Conservation (phyloP, 2,113 vertebrate genomes). For the Anas platyrhynchos region DNA sequence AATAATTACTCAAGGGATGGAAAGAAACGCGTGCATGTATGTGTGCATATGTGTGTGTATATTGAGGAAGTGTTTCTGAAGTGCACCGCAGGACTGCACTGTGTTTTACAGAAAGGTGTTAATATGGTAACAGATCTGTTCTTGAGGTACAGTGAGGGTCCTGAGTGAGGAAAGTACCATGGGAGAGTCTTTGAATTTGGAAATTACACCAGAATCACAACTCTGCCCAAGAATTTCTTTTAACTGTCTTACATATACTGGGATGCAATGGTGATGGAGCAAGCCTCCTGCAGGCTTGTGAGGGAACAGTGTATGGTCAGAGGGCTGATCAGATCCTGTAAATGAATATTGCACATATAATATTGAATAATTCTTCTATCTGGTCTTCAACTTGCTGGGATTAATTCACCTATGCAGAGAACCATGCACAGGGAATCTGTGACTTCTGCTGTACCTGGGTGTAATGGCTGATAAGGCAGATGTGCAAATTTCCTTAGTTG, state of each 20-base stretch:
- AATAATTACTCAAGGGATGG: conserved; percentile 45
- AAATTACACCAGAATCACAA: neutral
- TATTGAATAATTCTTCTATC: neutral
- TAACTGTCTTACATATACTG: rapidly evolving
- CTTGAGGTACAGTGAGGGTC: neutral
- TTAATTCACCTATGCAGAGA: neutral
- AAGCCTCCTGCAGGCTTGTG: neutral
- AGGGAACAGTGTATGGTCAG: neutral
- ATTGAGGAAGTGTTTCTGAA: neutral
- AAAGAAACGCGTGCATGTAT: neutral
- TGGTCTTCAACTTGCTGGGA: neutral
- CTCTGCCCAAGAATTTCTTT: neutral
- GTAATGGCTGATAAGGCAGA: neutral
- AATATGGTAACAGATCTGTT: neutral
- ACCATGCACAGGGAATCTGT: neutral
- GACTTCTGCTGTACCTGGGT: neutral
- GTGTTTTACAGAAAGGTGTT: neutral
- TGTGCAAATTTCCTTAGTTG: neutral
- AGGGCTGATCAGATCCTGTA: neutral
- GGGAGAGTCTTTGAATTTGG: neutral
- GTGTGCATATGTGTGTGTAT: neutral
- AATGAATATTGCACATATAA: neutral
- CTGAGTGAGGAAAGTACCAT: neutral
- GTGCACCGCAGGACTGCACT: neutral
- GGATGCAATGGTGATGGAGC: neutral